Evolutionary conservation across 2,113 vertebrate genomes (phyloP).

Genomic region (Oreochromis aureus): DNA sequence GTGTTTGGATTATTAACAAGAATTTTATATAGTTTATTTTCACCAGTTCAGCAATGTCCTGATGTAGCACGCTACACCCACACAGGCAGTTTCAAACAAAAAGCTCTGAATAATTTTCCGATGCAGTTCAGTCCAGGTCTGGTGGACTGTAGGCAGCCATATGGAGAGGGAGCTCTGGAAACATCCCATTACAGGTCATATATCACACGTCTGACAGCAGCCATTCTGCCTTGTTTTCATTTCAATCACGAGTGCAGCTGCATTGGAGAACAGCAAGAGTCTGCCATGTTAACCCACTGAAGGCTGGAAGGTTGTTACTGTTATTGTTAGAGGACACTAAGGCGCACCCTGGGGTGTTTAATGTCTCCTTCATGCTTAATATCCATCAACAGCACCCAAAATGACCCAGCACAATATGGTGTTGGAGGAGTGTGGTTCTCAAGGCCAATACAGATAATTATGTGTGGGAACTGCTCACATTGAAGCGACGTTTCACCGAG

Average conservation of each 20-base stretch:
- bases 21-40: background rate
- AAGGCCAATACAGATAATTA: background rate
- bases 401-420: background rate
- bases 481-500: background rate
- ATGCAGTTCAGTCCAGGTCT: constrained; percentile 65
- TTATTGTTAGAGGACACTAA: background rate
- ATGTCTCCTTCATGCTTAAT: background rate
- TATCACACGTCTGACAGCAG: constrained; percentile 86
- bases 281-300: constrained; percentile 78
- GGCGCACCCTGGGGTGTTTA: background rate
- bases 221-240: constrained; percentile 89
- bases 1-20: background rate
- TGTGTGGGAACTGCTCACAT: background rate
- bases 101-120: constrained; percentile 14
- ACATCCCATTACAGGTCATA: constrained; percentile 90
- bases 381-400: background rate
- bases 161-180: constrained; percentile 84
- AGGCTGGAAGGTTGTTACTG: background rate
- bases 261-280: constrained; percentile 44
- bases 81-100: constrained; percentile 3
- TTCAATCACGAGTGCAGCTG: constrained; percentile 91
- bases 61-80: background rate
- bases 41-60: background rate
- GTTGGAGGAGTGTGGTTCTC: background rate
- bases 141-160: constrained; percentile 75